phyloP scores from a whole-genome alignment of 2,888 invertebrate species.

The Drosophila pseudotakahashii region DNA sequence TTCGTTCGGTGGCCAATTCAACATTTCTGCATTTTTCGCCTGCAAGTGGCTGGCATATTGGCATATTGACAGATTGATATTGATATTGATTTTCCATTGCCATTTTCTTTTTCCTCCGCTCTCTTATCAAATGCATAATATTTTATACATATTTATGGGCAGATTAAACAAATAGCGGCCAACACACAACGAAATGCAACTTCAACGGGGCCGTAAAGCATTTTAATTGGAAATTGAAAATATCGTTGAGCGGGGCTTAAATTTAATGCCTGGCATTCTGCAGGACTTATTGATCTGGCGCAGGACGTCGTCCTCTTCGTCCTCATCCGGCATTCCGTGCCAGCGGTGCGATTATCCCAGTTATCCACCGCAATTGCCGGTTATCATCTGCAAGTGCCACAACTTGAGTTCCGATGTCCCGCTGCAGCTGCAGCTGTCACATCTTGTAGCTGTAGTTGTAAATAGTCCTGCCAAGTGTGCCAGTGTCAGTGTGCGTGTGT shows the following conservation, averaged over 20 bases:
- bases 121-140: conserved; percentile 13
- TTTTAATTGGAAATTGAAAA: conserved; percentile 10
- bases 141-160: conserved; percentile 17
- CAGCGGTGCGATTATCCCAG: conserved; percentile 6
- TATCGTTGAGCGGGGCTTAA: neutral
- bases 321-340: conserved; percentile 1
- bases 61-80: conserved; percentile 35
- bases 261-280: neutral
- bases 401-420: conserved; percentile 34
- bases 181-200: no score
- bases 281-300: conserved; percentile 19
- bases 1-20: neutral
- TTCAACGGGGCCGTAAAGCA: neutral
- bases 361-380: conserved; percentile 30
- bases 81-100: conserved; percentile 32
- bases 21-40: conserved; percentile 14
- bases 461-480: conserved; percentile 29
- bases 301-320: neutral
- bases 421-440: conserved; percentile 51
- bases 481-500: conserved; percentile 32
- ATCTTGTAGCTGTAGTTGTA: conserved; percentile 11
- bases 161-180: conserved; percentile 18
- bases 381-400: conserved; percentile 33
- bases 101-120: neutral
- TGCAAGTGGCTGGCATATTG: conserved; percentile 29